These are phyloP conservation scores for Epinephelus coioides DNA, from an alignment of 2,797 vertebrate genomes.

Conservation along the genomic window DNA sequence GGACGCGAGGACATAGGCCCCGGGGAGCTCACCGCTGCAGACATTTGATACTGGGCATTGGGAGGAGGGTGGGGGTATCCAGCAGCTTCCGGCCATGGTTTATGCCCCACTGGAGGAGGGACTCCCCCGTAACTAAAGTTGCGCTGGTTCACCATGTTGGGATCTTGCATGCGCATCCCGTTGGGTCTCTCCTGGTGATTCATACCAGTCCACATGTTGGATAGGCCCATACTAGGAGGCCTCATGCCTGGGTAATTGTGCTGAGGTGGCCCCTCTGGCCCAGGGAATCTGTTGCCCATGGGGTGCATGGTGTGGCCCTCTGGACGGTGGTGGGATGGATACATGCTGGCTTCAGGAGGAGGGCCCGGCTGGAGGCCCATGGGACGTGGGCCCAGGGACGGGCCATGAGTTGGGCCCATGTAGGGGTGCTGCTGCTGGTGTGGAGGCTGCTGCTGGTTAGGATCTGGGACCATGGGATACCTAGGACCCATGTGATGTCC, in stretches of 20 bases:
- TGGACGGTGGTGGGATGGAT: slow-evolving; percentile 85
- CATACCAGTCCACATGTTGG: slow-evolving; percentile 82
- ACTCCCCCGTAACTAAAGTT: slow-evolving; percentile 86
- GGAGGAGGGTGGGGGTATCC: slow-evolving; percentile 81
- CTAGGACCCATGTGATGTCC: slow-evolving; percentile 87
- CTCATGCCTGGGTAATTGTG: slow-evolving; percentile 80
- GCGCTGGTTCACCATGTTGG: slow-evolving; percentile 81
- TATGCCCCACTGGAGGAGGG: slow-evolving; percentile 86
- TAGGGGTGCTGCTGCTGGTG: slow-evolving; percentile 84
- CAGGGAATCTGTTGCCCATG: slow-evolving; percentile 77
- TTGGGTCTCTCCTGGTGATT: slow-evolving; percentile 80
- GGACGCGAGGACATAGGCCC: slow-evolving; percentile 77
- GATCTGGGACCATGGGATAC: slow-evolving; percentile 84
- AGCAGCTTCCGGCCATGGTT: slow-evolving; percentile 90
- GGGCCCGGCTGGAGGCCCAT: slow-evolving; percentile 88
- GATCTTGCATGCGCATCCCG: slow-evolving; percentile 82
- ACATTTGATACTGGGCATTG: slow-evolving; percentile 84
- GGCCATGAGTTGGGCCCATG: slow-evolving; percentile 86
- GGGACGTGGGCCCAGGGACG: slow-evolving; percentile 88
- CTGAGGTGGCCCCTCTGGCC: slow-evolving; percentile 76
- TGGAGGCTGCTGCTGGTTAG: slow-evolving; percentile 73
- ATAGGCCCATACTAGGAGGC: slow-evolving; percentile 69
- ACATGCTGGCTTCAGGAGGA: slow-evolving; percentile 88
- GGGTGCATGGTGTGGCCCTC: slow-evolving; percentile 81
- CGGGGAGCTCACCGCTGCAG: slow-evolving; percentile 68